A percentile compares a stretch with the other conserved stretches of the same genome.
These are phyloP conservation scores for Dryobotodes eremita DNA, from an alignment of 2,888 invertebrate genomes.

Conservation along the genomic window DNA sequence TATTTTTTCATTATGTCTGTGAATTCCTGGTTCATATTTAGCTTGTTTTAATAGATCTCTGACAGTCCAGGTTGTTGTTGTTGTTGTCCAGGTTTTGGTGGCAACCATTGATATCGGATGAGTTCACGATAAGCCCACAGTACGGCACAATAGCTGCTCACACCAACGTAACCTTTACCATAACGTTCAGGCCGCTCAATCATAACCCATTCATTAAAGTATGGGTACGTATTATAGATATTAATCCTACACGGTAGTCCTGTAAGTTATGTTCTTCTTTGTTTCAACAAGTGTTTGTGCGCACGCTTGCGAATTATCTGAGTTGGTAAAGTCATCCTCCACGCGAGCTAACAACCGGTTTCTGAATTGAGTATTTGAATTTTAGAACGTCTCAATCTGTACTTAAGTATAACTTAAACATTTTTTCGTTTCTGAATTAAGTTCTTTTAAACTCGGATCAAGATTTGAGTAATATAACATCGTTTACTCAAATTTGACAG, in stretches of 20 bases:
- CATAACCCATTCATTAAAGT: conserved; percentile 88
- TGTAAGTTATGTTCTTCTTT: neutral
- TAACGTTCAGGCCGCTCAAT: conserved; percentile 91
- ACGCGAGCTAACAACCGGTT: too few relatives aligned
- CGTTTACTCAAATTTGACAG: too few relatives aligned
- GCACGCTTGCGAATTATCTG: neutral
- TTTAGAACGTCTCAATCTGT: too few relatives aligned
- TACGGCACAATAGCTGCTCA: conserved; percentile 92
- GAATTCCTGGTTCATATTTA: neutral
- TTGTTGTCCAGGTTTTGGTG: conserved; percentile 85
- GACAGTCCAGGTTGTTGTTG: too few relatives aligned
- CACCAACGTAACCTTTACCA: conserved; percentile 91
- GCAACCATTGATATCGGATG: conserved; percentile 85
- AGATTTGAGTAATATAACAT: too few relatives aligned
- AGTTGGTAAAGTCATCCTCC: neutral
- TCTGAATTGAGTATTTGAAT: too few relatives aligned
- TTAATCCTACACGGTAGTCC: neutral
- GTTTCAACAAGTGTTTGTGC: neutral
- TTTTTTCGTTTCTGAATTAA: too few relatives aligned
- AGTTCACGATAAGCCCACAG: conserved; percentile 91
- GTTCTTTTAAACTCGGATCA: too few relatives aligned
- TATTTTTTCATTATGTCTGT: neutral
- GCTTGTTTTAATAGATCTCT: neutral
- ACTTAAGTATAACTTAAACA: too few relatives aligned
- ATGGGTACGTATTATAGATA: conserved; percentile 77